A percentile compares a stretch with the other conserved stretches of the same genome.
These are phyloP conservation scores for Xiphophorus hellerii DNA, from an alignment of 2,113 vertebrate genomes.

Conservation along the genomic window DNA sequence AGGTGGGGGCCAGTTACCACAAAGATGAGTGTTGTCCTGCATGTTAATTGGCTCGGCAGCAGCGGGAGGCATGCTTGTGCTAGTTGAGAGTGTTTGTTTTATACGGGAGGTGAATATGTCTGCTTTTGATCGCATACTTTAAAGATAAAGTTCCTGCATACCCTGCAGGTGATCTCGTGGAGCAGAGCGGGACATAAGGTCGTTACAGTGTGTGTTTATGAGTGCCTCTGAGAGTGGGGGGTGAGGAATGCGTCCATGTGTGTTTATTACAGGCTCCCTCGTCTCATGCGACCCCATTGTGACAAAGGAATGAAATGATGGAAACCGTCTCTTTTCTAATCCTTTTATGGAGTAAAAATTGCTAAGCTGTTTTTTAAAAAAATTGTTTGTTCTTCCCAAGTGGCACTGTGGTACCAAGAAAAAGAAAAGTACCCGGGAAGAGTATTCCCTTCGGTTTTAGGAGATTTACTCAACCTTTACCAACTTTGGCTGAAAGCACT, in stretches of 20 bases:
- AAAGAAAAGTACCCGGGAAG: slow-evolving; percentile 19
- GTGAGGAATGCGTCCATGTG: slow-evolving; percentile 59
- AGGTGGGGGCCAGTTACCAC: background rate
- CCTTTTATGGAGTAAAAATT: slow-evolving; percentile 66
- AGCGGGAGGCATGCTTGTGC: slow-evolving; percentile 50
- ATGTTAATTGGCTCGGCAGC: slow-evolving; percentile 51
- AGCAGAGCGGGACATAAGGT: slow-evolving; percentile 36
- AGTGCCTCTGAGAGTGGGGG: slow-evolving; percentile 36
- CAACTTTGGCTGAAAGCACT: background rate
- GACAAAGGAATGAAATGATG: slow-evolving; percentile 33
- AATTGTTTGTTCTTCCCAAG: slow-evolving; percentile 29
- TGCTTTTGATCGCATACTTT: slow-evolving; percentile 48
- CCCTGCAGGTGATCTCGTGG: slow-evolving; percentile 46
- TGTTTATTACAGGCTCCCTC: slow-evolving; percentile 50
- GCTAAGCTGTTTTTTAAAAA: slow-evolving; percentile 11
- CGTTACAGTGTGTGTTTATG: slow-evolving; percentile 48
- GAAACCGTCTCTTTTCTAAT: slow-evolving; percentile 10
- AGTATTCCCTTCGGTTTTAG: background rate
- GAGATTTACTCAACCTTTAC: background rate
- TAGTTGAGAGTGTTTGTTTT: slow-evolving; percentile 56
- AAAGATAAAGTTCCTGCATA: slow-evolving; percentile 26
- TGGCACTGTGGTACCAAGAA: slow-evolving; percentile 16
- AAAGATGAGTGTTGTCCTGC: slow-evolving; percentile 37
- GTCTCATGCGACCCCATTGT: slow-evolving; percentile 40
- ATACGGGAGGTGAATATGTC: slow-evolving; percentile 29